phyloP scores from a whole-genome alignment of 2,113 vertebrate genomes.

The Cheirogaleus medius region DNA sequence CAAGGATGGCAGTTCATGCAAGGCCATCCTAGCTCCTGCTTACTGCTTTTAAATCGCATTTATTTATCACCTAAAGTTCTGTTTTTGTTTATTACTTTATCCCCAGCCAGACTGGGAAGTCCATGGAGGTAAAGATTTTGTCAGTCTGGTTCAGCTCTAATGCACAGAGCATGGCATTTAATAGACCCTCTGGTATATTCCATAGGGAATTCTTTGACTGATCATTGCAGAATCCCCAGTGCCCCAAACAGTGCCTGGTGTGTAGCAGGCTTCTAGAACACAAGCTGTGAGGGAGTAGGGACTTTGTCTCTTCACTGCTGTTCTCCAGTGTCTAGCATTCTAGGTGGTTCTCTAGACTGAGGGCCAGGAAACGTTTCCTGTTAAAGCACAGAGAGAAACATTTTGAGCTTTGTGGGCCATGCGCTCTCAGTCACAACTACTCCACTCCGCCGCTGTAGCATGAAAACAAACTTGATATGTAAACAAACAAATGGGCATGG shows the following conservation, averaged over 20 bases:
- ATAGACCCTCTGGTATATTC: background rate
- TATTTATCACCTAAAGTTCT: background rate
- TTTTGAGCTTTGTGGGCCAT: background rate
- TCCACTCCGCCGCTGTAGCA: background rate
- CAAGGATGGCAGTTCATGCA: accelerated
- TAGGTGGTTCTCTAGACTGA: background rate
- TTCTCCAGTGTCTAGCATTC: background rate
- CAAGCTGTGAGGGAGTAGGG: background rate
- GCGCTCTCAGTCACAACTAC: background rate
- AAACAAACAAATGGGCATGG: background rate
- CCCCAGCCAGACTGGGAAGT: background rate
- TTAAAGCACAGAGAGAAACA: background rate
- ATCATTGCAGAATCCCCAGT: background rate
- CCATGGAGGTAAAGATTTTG: background rate
- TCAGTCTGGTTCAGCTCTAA: background rate
- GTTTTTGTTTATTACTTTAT: background rate
- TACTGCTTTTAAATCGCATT: background rate
- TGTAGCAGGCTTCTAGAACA: background rate
- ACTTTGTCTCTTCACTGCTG: background rate
- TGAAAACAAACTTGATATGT: background rate
- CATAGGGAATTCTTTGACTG: background rate
- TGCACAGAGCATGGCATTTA: background rate
- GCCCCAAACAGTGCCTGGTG: background rate
- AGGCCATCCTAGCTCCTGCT: background rate
- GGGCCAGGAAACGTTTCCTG: background rate